These are phyloP conservation scores for Menidia menidia DNA, from an alignment of 2,797 vertebrate genomes.

Conservation along the genomic window DNA sequence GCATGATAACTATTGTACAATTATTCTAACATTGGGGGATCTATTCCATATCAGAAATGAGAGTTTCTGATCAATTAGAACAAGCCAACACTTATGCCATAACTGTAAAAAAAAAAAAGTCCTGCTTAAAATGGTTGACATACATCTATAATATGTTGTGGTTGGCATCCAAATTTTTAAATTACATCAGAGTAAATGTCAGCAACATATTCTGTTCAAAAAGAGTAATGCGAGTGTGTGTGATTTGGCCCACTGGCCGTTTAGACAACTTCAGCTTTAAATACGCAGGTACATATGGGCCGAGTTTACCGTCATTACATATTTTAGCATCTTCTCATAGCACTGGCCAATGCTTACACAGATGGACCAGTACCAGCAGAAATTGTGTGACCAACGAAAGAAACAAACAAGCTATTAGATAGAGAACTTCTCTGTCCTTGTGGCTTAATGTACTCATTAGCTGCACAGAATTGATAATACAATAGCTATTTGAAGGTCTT, in stretches of 20 bases:
- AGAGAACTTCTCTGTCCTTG: neutral
- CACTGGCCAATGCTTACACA: too few species aligned
- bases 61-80: too few species aligned
- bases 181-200: neutral
- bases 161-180: neutral
- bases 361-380: too few species aligned
- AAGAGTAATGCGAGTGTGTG: neutral
- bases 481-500: neutral
- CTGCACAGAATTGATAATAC: too few species aligned
- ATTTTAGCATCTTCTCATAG: too few species aligned
- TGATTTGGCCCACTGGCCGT: neutral
- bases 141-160: neutral
- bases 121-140: neutral
- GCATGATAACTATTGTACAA: too few species aligned
- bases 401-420: too few species aligned
- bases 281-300: neutral
- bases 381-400: too few species aligned
- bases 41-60: too few species aligned
- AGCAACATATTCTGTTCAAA: neutral
- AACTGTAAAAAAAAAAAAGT: neutral
- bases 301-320: too few species aligned
- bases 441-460: constrained; percentile 12
- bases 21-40: too few species aligned
- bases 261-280: neutral
- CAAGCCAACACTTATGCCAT: too few species aligned